phyloP scores from a whole-genome alignment of 2,888 invertebrate genomes.

The Pyralis farinalis region DNA sequence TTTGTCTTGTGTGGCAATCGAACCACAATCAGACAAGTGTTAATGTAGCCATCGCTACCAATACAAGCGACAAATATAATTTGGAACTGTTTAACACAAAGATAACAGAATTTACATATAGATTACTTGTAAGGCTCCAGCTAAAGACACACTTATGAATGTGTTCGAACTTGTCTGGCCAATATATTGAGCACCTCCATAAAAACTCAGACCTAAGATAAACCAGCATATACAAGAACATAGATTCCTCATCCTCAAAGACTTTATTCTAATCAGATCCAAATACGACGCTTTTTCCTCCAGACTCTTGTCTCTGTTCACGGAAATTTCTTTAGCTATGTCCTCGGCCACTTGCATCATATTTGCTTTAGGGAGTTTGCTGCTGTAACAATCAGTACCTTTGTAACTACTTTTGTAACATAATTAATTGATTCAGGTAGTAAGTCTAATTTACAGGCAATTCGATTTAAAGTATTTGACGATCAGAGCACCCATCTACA shows the following conservation, averaged over 20 bases:
- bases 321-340: slow-evolving; percentile 61
- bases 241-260: slow-evolving; percentile 82
- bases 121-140: slow-evolving; percentile 58
- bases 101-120: no score
- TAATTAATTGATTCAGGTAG: no score
- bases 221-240: slow-evolving; percentile 86
- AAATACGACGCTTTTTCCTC: slow-evolving; percentile 66
- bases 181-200: slow-evolving; percentile 89
- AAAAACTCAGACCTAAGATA: slow-evolving; percentile 88
- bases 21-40: no score
- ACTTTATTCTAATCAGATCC: slow-evolving; percentile 82
- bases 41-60: no score
- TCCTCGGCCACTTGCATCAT: slow-evolving; percentile 38
- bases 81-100: no score
- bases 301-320: slow-evolving; percentile 13
- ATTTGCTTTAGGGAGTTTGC: slow-evolving; percentile 55
- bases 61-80: no score
- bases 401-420: no score
- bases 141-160: slow-evolving; percentile 86
- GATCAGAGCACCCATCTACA: no score
- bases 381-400: slow-evolving; percentile 35
- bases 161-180: slow-evolving; percentile 88
- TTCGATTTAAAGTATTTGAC: no score
- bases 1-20: no score
- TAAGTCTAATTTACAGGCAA: no score